Evolutionary conservation across 2,113 vertebrate species (phyloP), one percentile per base, ranked within the genome.

Genomic region (Formicarius rufipectus): DNA sequence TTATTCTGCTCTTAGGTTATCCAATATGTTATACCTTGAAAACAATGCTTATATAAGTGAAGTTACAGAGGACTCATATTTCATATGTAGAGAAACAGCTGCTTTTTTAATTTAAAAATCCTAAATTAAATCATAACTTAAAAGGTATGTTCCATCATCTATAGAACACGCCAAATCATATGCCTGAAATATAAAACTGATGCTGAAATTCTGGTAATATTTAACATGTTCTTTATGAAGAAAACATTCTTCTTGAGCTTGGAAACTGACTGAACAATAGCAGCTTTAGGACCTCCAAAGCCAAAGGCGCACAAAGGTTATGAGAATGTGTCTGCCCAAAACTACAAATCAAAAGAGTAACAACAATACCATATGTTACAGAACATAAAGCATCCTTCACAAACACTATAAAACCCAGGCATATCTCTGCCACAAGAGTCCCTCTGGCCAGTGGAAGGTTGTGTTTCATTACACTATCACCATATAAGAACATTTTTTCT

Each of bases 331-430:
- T 97, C 97, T 97, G 95, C 95, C 88, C 98, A 97, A 98, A 98
- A 97, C 98, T 98, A 98, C 98, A 98, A 98, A 98, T 98, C 98
- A 97, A 97, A 96, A 95, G 89, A 96, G 93, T 98, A 97, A 98
- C 97, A 98, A 97, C 97, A 97, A 98, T 98, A 96, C 98, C 98
- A 98, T 97, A 97, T 98, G 98, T 97, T 98, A 97, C 97, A 98
- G 95, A 87, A 96, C 95, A 97, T 96, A 97, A 98, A 97, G 86
- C 90, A 92, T 96, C 81, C 94, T 94, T 97, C 95, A 97, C 96
- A 88, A 94, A 94, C 85, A 94, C 96, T 88, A 84, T 96, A 97
- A 97, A 98, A 98, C 6, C 91, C 78, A 67, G 93, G 85, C 93
- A 97, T 97, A 94, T 96, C 87, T 97, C 83, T 91, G 95, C 95